Percentiles rank a stretch among this genome's conserved stretches.
Evolutionary conservation across 1,140 invertebrate genomes (phyloP).

Genomic region (Stegodyphus dumicola): DNA sequence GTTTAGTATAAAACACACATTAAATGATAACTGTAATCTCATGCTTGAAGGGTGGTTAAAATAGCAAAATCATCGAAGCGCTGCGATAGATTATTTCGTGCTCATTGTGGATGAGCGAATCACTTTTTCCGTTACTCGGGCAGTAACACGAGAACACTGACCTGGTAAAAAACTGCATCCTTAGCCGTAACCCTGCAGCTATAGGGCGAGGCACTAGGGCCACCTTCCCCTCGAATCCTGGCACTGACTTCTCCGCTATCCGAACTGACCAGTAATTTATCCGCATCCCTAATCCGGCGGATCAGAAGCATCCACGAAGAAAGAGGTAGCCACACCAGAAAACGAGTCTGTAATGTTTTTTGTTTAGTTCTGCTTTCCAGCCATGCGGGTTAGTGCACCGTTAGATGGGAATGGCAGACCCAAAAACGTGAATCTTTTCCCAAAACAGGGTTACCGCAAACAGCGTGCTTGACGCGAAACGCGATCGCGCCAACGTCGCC

Average conservation of each 20-base stretch:
- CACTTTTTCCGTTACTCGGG: neutral
- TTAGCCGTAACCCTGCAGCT: conserved; percentile 35
- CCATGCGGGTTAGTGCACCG: conserved; percentile 26
- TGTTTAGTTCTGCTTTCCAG: neutral
- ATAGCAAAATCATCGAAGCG: no score
- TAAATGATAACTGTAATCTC: no score
- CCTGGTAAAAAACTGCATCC: conserved; percentile 32
- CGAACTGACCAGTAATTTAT: conserved; percentile 27
- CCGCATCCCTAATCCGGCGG: conserved; percentile 30
- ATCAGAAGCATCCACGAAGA: conserved; percentile 18
- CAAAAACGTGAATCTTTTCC: conserved; percentile 11
- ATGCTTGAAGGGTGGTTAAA: no score
- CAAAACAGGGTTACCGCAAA: conserved; percentile 4
- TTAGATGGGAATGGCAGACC: conserved; percentile 24
- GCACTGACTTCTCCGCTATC: conserved; percentile 2
- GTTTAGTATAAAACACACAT: no score
- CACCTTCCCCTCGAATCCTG: conserved; percentile 1
- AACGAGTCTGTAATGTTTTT: neutral
- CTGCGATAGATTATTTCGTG: neutral
- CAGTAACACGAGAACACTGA: conserved; percentile 6
- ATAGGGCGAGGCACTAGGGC: conserved; percentile 7
- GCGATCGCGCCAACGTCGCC: neutral
- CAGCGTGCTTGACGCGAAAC: neutral
- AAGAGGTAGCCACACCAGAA: neutral
- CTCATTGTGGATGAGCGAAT: neutral